A percentile compares a stretch with the other conserved stretches of the same genome.
Conservation (phyloP, 1,140 invertebrate genomes). For the Macrobrachium rosenbergii region DNA sequence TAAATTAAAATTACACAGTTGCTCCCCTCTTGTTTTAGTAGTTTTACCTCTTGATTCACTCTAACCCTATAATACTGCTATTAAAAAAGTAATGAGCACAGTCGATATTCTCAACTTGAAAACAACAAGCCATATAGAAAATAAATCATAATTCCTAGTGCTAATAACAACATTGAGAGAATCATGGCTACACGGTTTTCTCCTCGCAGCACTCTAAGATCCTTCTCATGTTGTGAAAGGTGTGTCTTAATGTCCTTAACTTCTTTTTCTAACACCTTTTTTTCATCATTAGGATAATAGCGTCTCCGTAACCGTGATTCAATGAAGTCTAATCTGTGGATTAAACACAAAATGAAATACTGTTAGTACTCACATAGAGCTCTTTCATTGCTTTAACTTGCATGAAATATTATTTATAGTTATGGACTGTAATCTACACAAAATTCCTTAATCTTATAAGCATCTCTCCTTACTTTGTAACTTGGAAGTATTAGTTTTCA, state of each 20-base stretch:
- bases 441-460: no score
- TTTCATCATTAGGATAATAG: constrained; percentile 50
- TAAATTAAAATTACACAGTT: no score
- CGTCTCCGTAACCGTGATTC: constrained; percentile 39
- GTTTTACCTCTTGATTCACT: no score
- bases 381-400: no score
- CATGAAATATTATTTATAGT: no score
- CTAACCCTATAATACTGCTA: no score
- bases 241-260: constrained; percentile 55
- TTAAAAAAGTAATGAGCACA: no score
- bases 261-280: constrained; percentile 46
- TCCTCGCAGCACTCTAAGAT: constrained; percentile 36
- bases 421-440: no score
- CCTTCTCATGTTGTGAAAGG: constrained; percentile 44
- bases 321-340: constrained; percentile 43
- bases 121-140: constrained; percentile 37
- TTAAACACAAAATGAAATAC: background rate
- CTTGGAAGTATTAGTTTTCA: no score
- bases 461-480: no score
- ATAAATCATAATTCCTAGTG: constrained; percentile 36
- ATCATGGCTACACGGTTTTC: constrained; percentile 56
- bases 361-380: background rate
- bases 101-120: background rate
- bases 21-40: no score
- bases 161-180: constrained; percentile 38